Conservation (phyloP, 2,888 invertebrate genomes). For the Iselma pallidipennis region DNA sequence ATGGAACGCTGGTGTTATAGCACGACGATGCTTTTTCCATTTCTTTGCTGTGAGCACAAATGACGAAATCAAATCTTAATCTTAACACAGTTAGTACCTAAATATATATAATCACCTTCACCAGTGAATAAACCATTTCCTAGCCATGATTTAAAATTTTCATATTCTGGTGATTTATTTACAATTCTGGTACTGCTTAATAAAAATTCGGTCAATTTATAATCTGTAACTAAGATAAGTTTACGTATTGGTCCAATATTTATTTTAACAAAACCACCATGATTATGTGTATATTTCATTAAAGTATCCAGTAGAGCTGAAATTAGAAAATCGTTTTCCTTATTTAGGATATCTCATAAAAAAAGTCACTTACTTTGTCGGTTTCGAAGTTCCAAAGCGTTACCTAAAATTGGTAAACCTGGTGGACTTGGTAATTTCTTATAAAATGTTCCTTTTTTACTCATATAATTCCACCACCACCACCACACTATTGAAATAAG, state of each 20-base stretch:
- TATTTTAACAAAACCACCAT: neutral
- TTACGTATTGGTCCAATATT: no score
- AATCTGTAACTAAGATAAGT: no score
- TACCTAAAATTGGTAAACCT: no score
- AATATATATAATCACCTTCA: slow-evolving; percentile 12
- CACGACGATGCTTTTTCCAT: slow-evolving; percentile 71
- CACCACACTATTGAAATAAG: no score
- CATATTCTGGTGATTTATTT: slow-evolving; percentile 18
- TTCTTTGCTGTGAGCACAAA: slow-evolving; percentile 57
- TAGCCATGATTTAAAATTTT: slow-evolving; percentile 23
- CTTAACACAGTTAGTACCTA: neutral
- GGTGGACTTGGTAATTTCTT: slow-evolving; percentile 18
- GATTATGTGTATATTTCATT: neutral
- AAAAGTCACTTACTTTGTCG: neutral
- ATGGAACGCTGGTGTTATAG: slow-evolving; percentile 78
- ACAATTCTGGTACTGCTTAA: slow-evolving; percentile 22
- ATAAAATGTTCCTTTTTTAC: no score
- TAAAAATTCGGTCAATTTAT: slow-evolving; percentile 23
- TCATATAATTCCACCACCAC: no score
- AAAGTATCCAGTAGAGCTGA: neutral
- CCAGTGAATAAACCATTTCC: slow-evolving; percentile 26
- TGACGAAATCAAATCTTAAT: neutral
- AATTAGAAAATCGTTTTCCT: neutral
- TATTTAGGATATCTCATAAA: neutral
- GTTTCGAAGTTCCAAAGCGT: no score